Percentiles rank a stretch among this genome's conserved stretches.
phyloP scores from a whole-genome alignment of 2,797 vertebrate species.

The Mus caroli region DNA sequence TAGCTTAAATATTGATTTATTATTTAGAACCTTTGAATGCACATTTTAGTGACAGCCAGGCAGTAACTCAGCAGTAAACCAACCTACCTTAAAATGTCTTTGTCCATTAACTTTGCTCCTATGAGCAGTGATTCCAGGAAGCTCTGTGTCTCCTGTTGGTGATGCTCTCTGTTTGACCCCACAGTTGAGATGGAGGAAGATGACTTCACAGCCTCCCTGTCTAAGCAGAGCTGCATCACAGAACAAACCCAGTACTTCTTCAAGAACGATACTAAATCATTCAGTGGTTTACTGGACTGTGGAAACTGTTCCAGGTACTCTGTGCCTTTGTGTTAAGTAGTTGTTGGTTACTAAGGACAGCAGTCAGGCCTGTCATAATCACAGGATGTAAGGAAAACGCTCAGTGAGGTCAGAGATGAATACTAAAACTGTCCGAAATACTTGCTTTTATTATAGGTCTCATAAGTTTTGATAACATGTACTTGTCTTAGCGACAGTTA shows the following conservation, averaged over 20 bases:
- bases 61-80: neutral
- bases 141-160: neutral
- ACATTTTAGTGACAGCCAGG: neutral
- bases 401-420: neutral
- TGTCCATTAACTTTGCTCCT: neutral
- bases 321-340: neutral
- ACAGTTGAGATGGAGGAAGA: slow-evolving; percentile 96
- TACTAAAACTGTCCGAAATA: neutral
- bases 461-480: neutral
- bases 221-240: slow-evolving; percentile 99
- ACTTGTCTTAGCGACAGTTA: neutral
- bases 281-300: slow-evolving; percentile 96
- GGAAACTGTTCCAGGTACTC: slow-evolving; percentile 98
- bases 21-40: neutral
- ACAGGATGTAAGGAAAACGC: neutral
- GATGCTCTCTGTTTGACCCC: slow-evolving; percentile 35
- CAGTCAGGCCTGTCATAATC: neutral
- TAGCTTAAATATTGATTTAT: neutral
- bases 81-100: neutral
- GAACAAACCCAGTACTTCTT: slow-evolving; percentile 99
- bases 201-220: slow-evolving; percentile 93
- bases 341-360: neutral
- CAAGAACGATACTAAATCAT: slow-evolving; percentile 95
- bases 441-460: neutral
- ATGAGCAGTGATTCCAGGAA: neutral